Evolutionary conservation across 2,888 invertebrate genomes (phyloP).

Genomic region (Lypha dubia): DNA sequence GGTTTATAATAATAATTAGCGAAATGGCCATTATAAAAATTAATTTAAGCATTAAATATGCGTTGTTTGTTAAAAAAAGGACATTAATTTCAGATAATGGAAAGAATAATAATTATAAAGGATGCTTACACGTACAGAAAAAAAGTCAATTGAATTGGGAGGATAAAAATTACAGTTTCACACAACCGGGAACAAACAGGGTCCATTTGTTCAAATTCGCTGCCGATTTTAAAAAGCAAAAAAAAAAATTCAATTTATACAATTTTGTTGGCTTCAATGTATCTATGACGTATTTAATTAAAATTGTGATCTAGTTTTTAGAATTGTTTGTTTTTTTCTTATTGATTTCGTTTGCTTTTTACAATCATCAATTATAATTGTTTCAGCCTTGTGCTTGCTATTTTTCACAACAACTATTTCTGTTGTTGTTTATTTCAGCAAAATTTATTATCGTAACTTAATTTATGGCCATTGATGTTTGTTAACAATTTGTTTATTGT

Average conservation of each 20-base stretch:
- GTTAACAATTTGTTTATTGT: conserved; percentile 58
- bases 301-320: conserved; percentile 22
- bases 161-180: background rate
- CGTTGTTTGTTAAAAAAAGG: background rate
- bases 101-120: background rate
- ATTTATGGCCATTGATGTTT: conserved; percentile 54
- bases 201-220: too few relatives aligned
- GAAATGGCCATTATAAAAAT: conserved; percentile 24
- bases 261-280: background rate
- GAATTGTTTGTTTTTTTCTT: background rate
- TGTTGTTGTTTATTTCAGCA: conserved; percentile 2
- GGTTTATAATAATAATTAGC: conserved; percentile 38
- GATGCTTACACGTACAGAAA: too few relatives aligned
- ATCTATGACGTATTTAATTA: background rate
- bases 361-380: conserved; percentile 48
- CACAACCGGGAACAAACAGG: background rate
- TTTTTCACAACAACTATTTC: background rate
- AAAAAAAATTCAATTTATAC: background rate
- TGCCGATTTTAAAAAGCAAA: background rate
- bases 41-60: background rate
- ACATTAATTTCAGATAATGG: background rate
- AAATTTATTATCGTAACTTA: conserved; percentile 25
- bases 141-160: too few relatives aligned
- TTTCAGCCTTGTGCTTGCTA: conserved; percentile 18
- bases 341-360: conserved; percentile 23